Evolutionary conservation across 2,888 invertebrate species (phyloP).

Genomic region (Horisme vitalbata): DNA sequence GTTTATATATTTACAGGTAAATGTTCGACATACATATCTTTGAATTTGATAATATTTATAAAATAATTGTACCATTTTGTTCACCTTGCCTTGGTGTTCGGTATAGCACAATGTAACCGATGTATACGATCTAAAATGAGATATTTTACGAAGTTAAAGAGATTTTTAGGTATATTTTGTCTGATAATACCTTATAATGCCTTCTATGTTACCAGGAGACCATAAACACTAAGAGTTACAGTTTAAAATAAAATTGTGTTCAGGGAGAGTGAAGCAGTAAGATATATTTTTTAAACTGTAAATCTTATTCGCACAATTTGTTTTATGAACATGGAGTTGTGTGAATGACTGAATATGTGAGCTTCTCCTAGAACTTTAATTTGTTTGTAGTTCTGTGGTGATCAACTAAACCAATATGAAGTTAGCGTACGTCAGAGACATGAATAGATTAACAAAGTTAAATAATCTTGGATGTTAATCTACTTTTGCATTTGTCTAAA

Average conservation of each 20-base stretch:
- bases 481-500: too few species aligned
- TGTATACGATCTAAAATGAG: conserved; percentile 77
- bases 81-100: conserved; percentile 82
- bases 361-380: conserved; percentile 48
- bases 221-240: conserved; percentile 54
- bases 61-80: conserved; percentile 61
- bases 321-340: conserved; percentile 51
- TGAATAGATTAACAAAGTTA: too few species aligned
- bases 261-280: conserved; percentile 25
- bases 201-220: conserved; percentile 72
- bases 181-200: conserved; percentile 71
- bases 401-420: conserved; percentile 30
- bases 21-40: conserved; percentile 74
- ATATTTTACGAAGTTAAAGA: conserved; percentile 81
- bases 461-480: too few species aligned
- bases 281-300: conserved; percentile 45
- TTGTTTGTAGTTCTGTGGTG: conserved; percentile 48
- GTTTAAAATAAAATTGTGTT: conserved; percentile 30
- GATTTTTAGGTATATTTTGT: conserved; percentile 79
- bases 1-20: conserved; percentile 61
- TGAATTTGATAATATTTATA: conserved; percentile 69
- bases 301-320: conserved; percentile 46
- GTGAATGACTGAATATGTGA: conserved; percentile 67
- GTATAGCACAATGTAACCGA: conserved; percentile 81
- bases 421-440: too few species aligned